Evolutionary conservation across 2,797 vertebrate genomes (phyloP), one percentile per base, ranked within the genome.

Genomic region (Craterocephalus amniculus): DNA sequence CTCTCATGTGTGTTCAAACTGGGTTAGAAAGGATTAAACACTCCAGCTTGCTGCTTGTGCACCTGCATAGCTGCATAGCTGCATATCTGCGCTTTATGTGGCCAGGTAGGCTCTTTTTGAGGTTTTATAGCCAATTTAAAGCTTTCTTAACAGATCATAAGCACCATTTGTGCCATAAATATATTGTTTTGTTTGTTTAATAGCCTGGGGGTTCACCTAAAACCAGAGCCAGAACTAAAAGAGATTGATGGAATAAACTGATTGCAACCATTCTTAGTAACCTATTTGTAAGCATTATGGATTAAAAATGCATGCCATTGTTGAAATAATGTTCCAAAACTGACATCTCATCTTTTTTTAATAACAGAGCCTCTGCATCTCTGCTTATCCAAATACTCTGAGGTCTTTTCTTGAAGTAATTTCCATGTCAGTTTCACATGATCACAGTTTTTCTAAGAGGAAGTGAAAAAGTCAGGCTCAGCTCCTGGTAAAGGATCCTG

Each of bases 21-120:
- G 16, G 75, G 62, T 73, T 27, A 20, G 56, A 67, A 58, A 63
- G n/a, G 56, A 79, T 76, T 56, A 79, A 59, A 66, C 36, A n/a
- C 29, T 55, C 29, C 35, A 4, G 55, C 31, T 27, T 55, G 11
- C 31, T 58, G 34, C 10, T 49, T 63, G 35, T 58, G n/a, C 14
- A 40, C 56, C 24, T 60, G 34, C 4, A 48, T 48, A 35, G 48
- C 24, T 60, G 34, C 4, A 48, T 48, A 35, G 48, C 18, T 45
- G 40, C 49, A n/a, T 7, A 31, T n/a, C 52, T 55, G 0, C 22
- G 58, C 45, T 70, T 63, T 32, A 16, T 36, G 0, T 32, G 16
- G 4, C 43, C 32, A 14, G 8, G 54, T 34, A 54, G 67, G 35
- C 63, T 45, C 16, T 58, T 51, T 60, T 63, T 31, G 11, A 38